Evolutionary conservation across 2,113 vertebrate genomes (phyloP).

Genomic region (Dromas ardeola): DNA sequence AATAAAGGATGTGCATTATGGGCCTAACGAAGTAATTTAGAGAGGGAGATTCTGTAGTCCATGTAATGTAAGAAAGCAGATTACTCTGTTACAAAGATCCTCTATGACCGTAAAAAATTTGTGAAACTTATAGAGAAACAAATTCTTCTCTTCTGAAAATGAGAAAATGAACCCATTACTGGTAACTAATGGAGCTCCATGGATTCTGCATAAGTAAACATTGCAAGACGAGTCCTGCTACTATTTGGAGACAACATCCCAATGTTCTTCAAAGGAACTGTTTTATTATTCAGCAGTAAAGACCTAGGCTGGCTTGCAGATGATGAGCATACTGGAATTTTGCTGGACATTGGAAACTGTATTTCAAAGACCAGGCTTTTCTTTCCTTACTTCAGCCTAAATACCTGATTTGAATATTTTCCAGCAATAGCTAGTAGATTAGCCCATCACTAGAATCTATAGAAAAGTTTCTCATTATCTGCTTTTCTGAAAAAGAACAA

Average conservation of each 20-base stretch:
- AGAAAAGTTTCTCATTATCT: background rate
- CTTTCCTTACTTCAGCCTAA: background rate
- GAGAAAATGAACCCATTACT: background rate
- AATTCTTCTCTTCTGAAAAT: background rate
- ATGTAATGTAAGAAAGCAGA: background rate
- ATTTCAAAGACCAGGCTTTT: background rate
- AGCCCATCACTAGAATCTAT: background rate
- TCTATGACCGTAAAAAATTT: background rate
- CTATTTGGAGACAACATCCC: background rate
- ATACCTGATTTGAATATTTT: background rate
- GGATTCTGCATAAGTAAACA: background rate
- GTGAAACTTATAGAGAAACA: background rate
- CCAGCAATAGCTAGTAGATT: background rate
- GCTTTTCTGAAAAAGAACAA: background rate
- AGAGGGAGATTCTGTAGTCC: background rate
- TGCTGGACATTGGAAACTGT: background rate
- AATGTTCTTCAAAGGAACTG: background rate
- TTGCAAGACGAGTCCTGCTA: background rate
- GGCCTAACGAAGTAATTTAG: background rate
- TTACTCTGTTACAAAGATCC: background rate
- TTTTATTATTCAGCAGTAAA: background rate
- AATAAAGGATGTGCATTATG: background rate
- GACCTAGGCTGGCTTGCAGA: background rate
- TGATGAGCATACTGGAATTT: background rate
- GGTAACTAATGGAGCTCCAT: background rate